Evolutionary conservation across 2,888 invertebrate species (phyloP), one percentile per base, ranked within the genome.

Genomic region (Brachyptera risi): DNA sequence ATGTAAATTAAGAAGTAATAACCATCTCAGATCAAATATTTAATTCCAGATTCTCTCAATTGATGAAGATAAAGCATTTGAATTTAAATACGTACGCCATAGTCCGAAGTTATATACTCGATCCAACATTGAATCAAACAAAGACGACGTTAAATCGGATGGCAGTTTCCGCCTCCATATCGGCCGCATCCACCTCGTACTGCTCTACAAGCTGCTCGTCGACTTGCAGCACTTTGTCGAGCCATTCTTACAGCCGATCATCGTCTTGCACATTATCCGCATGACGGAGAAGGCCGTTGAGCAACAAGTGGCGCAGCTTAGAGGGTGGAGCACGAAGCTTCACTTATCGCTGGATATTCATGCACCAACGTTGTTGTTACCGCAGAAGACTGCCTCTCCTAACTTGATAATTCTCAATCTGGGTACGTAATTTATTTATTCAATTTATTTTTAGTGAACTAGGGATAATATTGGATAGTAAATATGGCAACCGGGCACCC

Each of bases 61-160:
- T 0, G 90, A 91, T 66, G 90, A 90, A 69, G 90, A 91, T 71
- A 88, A 87, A 71, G 86, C 91, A 0, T 79, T 90, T 65, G 90
- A 91, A 69, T 74, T 90, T 51, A 91, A 90, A 73, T 88, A 87
- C 71, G 87, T 88, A 0, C 79, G 87, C 7, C 83, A 87, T 17
- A 85, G 85, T 35, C 80, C 84, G 7, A 78, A 77, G 63, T 69
- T 81, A 51, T 78, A 78, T 63, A 78, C 77, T 49, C 80, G 70
- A 68, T 75, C 75, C 74, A 78, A 79, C 73, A 78, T 76, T 65
- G 74, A 79, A 56, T 73, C 75, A n/a, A 71, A 72, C 24, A 75
- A 72, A 57, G 74, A 78, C 63, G 77, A 79, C 49, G 75, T 83
- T 50, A 80, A 79, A 69, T 82, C 86, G 0, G 87, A 90, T 73